Evolutionary conservation across 2,113 vertebrate species (phyloP).

Genomic region (Pygoscelis antarcticus): DNA sequence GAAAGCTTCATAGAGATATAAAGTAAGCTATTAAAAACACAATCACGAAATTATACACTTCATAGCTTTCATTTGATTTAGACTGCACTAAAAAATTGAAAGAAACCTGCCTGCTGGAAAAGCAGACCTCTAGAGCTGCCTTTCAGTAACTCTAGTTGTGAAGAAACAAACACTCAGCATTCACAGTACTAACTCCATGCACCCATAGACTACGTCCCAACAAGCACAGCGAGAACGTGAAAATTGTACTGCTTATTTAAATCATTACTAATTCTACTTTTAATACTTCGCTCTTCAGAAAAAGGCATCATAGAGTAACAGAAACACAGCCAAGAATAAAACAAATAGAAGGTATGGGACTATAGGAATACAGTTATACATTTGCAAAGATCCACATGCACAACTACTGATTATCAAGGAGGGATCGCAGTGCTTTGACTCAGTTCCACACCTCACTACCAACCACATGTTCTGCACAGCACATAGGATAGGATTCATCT

Average conservation of each 20-base stretch:
- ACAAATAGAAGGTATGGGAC: neutral
- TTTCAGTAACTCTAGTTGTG: accelerated
- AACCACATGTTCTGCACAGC: neutral
- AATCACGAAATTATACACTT: neutral
- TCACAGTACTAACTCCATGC: neutral
- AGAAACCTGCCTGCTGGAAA: neutral
- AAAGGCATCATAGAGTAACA: neutral
- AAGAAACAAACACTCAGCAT: neutral
- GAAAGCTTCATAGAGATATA: neutral
- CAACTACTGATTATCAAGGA: neutral
- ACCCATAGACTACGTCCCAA: neutral
- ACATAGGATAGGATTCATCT: neutral
- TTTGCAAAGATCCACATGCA: neutral
- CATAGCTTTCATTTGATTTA: neutral
- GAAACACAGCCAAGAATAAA: neutral
- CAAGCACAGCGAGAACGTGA: neutral
- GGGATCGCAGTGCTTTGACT: neutral
- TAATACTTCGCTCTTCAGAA: neutral
- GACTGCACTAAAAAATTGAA: neutral
- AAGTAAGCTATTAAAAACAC: neutral
- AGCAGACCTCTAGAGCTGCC: neutral
- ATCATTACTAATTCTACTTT: neutral
- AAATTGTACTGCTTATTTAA: neutral
- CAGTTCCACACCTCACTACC: neutral
- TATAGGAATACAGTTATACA: neutral